Evolutionary conservation across 2,888 invertebrate genomes (phyloP).

Genomic region (Ormyrus labotus): DNA sequence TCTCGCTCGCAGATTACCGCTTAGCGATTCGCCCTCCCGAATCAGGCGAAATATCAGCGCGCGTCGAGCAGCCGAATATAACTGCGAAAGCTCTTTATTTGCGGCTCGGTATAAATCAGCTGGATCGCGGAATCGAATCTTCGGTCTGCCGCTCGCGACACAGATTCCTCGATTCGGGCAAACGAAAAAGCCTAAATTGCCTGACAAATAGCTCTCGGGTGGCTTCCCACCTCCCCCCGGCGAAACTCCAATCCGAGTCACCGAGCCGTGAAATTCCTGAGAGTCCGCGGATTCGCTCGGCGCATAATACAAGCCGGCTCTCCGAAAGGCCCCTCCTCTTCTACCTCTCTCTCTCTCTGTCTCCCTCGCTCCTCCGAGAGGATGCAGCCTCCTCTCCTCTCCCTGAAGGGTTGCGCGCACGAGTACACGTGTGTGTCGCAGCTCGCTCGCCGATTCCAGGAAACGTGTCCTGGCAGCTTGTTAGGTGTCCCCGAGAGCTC

Average conservation of each 20-base stretch:
- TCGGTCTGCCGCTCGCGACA: neutral
- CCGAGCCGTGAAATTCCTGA: constrained; percentile 28
- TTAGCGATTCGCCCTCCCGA: too few species aligned
- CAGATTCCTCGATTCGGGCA: neutral
- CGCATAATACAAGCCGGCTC: constrained; percentile 27
- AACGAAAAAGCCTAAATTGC: neutral
- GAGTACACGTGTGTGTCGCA: constrained; percentile 38
- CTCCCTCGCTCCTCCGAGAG: neutral
- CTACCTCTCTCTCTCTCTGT: constrained; percentile 6
- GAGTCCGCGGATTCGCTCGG: constrained; percentile 27
- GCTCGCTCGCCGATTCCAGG: constrained; percentile 67
- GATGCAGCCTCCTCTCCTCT: constrained; percentile 1
- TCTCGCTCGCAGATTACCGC: too few species aligned
- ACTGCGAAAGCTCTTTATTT: too few species aligned
- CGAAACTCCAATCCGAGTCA: constrained; percentile 25
- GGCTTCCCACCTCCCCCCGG: neutral
- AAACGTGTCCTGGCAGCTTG: constrained; percentile 73
- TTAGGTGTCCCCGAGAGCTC: constrained; percentile 73
- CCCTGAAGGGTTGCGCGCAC: constrained; percentile 17
- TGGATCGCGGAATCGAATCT: neutral
- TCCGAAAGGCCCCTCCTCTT: neutral
- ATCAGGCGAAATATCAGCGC: too few species aligned
- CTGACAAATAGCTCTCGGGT: neutral
- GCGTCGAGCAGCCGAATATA: too few species aligned
- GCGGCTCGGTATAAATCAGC: too few species aligned